A percentile compares a stretch with the other conserved stretches of the same genome.
Conservation (phyloP, 2,113 vertebrate species). For the Neolamprologus kungweensis region DNA sequence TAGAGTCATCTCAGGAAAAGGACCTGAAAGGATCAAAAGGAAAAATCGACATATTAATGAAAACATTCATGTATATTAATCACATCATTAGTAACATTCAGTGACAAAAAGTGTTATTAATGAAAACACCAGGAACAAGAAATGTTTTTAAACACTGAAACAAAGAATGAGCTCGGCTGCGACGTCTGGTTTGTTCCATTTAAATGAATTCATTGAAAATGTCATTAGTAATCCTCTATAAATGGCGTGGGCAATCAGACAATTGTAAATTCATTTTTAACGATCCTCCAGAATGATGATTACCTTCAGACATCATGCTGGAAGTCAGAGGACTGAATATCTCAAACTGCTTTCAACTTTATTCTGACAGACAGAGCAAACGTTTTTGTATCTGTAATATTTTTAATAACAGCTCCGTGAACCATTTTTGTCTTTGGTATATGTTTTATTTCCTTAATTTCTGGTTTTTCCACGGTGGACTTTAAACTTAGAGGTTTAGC, state of each 20-base stretch:
- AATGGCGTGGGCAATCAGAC: not conserved
- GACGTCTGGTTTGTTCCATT: not conserved
- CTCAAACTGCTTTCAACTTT: not conserved
- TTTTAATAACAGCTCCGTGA: not conserved
- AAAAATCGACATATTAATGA: not conserved
- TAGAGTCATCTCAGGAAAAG: not conserved
- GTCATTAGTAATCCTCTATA: not conserved
- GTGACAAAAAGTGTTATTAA: not conserved
- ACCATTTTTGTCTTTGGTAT: not conserved
- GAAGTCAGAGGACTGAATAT: not conserved
- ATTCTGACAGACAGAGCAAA: not conserved
- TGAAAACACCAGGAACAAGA: not conserved
- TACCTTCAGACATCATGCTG: not conserved
- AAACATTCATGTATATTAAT: not conserved
- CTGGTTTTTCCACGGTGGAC: fast-evolving
- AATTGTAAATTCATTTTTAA: not conserved
- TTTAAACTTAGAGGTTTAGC: not conserved
- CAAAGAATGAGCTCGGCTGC: not conserved
- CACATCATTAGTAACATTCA: not conserved
- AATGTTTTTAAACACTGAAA: not conserved
- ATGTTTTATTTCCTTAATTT: not conserved
- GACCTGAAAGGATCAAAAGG: not conserved
- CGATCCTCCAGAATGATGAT: not conserved
- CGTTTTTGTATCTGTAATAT: not conserved
- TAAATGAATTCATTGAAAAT: not conserved